Conservation (phyloP, 2,888 invertebrate genomes). For the Leucophenga maculata region DNA sequence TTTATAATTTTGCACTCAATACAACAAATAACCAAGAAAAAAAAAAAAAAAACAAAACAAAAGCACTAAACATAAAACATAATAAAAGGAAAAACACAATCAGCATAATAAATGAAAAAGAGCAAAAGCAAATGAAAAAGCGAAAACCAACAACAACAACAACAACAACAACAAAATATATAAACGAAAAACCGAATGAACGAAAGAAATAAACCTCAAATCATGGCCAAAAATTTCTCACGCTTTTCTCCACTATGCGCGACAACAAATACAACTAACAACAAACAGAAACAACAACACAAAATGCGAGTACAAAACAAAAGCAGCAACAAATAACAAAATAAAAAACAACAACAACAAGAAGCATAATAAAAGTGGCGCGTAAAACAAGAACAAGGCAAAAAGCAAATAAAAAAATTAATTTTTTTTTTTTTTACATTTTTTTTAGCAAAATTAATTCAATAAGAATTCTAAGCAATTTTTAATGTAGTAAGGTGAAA, state of each 20-base stretch:
- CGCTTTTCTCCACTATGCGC: constrained; percentile 56
- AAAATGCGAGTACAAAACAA: constrained; percentile 19
- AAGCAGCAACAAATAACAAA: not conserved
- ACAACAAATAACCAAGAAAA: constrained; percentile 43
- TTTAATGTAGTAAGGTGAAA: too few species aligned
- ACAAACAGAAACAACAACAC: not conserved
- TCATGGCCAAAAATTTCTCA: constrained; percentile 65
- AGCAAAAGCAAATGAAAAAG: constrained; percentile 40
- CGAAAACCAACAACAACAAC: constrained; percentile 7
- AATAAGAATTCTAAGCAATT: not conserved
- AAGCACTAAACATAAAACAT: constrained; percentile 40
- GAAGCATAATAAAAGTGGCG: constrained; percentile 20
- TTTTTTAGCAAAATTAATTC: not conserved
- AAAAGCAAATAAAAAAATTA: constrained; percentile 26
- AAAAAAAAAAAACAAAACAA: constrained; percentile 40
- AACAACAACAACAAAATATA: constrained; percentile 43
- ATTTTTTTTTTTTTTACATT: not conserved
- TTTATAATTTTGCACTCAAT: constrained; percentile 44
- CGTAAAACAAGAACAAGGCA: constrained; percentile 32
- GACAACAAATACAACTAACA: constrained; percentile 3
- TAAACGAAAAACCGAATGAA: constrained; percentile 39
- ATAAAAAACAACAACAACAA: constrained; percentile 1
- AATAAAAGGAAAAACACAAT: constrained; percentile 6
- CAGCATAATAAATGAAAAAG: constrained; percentile 30
- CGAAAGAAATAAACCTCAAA: constrained; percentile 35